These are phyloP conservation scores for Vidua macroura DNA, from an alignment of 2,113 vertebrate genomes.

Conservation along the genomic window DNA sequence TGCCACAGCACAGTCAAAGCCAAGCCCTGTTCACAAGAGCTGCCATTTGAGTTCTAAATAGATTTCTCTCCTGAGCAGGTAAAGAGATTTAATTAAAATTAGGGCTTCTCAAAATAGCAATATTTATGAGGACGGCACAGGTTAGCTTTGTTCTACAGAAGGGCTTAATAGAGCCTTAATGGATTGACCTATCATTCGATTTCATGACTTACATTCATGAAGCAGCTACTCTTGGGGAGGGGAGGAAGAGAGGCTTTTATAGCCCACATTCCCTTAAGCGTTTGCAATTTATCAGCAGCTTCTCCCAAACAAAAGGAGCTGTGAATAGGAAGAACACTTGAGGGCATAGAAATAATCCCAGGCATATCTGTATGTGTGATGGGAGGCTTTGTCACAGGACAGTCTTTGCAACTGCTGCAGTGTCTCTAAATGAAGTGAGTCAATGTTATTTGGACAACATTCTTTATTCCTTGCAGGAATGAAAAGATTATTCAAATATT, in stretches of 20 bases:
- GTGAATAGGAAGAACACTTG: slow-evolving; percentile 92
- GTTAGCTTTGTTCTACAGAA: slow-evolving; percentile 89
- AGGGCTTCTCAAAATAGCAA: slow-evolving; percentile 86
- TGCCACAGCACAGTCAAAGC: slow-evolving; percentile 68
- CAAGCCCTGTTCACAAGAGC: slow-evolving; percentile 72
- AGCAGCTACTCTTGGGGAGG: slow-evolving; percentile 79
- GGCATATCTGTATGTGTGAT: slow-evolving; percentile 74
- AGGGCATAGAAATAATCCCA: slow-evolving; percentile 77
- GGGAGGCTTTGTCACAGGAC: slow-evolving; percentile 80
- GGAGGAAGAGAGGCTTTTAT: slow-evolving; percentile 76
- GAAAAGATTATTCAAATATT: slow-evolving; percentile 99
- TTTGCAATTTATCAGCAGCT: slow-evolving; percentile 94
- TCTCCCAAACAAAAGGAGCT: slow-evolving; percentile 88
- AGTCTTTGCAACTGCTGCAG: slow-evolving; percentile 85
- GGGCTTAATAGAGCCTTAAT: slow-evolving; percentile 94
- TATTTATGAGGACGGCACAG: slow-evolving; percentile 90
- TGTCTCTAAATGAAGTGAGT: slow-evolving; percentile 81
- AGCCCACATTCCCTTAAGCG: slow-evolving; percentile 90
- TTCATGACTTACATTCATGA: slow-evolving; percentile 87
- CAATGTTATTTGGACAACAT: slow-evolving; percentile 95
- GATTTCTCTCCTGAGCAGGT: slow-evolving; percentile 84
- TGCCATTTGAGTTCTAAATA: slow-evolving; percentile 86
- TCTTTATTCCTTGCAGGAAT: slow-evolving; percentile 92
- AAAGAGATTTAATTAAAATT: slow-evolving; percentile 97
- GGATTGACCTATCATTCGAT: slow-evolving; percentile 90